phyloP scores from a whole-genome alignment of 2,113 vertebrate species.

The Pangasianodon gigas region DNA sequence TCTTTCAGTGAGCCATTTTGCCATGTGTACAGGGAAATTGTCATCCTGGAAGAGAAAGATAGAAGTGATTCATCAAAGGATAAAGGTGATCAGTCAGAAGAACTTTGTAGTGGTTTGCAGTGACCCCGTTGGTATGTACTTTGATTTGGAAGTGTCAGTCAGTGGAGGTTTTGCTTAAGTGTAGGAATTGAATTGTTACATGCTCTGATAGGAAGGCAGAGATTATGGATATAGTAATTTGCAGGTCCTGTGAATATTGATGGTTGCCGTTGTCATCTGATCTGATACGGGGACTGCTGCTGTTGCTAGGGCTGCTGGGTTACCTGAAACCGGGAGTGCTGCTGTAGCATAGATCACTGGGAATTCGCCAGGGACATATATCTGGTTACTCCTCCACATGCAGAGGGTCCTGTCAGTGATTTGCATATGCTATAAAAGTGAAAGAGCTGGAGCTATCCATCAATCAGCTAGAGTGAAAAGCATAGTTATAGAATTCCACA shows the following conservation, averaged over 20 bases:
- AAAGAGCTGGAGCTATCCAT: neutral
- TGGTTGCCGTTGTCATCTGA: neutral
- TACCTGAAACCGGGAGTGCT: neutral
- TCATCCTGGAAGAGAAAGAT: neutral
- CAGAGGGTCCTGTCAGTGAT: neutral
- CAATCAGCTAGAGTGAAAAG: neutral
- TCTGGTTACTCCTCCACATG: neutral
- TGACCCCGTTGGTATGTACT: neutral
- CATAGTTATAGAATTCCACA: neutral
- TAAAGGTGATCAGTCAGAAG: neutral
- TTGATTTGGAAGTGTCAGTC: neutral
- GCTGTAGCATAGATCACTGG: neutral
- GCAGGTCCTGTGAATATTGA: neutral
- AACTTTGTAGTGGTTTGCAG: neutral
- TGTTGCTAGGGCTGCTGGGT: neutral
- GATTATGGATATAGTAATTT: neutral
- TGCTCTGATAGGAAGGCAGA: neutral
- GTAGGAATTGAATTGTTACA: neutral
- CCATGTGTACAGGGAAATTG: neutral
- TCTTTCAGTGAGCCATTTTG: neutral
- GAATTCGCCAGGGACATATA: neutral
- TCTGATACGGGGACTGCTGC: neutral
- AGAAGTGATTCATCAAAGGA: neutral
- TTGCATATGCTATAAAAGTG: neutral
- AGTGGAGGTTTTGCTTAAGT: neutral